Evolutionary conservation across 1,140 invertebrate species (phyloP).

Genomic region (Archegozetes longisetosus): DNA sequence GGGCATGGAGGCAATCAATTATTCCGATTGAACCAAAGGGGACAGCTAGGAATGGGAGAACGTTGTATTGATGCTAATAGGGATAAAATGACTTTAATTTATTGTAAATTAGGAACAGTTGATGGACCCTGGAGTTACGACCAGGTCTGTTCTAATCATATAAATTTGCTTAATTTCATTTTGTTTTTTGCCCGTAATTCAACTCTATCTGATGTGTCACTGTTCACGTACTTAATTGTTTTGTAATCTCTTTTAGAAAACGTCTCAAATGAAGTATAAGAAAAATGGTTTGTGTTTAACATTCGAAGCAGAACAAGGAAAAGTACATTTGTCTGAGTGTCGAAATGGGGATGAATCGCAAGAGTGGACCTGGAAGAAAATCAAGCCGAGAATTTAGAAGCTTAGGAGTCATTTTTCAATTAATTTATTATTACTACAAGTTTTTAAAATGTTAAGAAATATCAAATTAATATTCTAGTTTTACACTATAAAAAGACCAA

Average conservation of each 20-base stretch:
- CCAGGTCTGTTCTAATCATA: conserved; percentile 30
- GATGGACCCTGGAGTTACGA: conserved; percentile 84
- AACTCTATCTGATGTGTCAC: too few relatives aligned
- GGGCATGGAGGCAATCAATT: conserved; percentile 86
- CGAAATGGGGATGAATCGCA: neutral
- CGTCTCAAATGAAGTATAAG: neutral
- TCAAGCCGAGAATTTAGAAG: neutral
- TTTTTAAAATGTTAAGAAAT: too few relatives aligned
- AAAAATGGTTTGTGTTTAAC: neutral
- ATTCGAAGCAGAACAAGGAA: neutral
- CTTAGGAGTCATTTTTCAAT: too few relatives aligned
- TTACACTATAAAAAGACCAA: too few relatives aligned
- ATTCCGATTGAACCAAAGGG: conserved; percentile 76
- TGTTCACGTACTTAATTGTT: too few relatives aligned
- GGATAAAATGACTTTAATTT: conserved; percentile 66
- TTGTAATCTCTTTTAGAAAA: too few relatives aligned
- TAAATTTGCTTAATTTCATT: neutral
- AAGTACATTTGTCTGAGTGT: neutral
- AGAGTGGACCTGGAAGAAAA: neutral
- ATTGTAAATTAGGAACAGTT: conserved; percentile 74
- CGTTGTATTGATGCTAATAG: conserved; percentile 77
- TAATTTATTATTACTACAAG: too few relatives aligned
- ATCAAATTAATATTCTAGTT: too few relatives aligned
- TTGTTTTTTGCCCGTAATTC: too few relatives aligned
- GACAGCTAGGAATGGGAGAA: conserved; percentile 87